Conservation (phyloP, 1,140 invertebrate species). For the Batillaria attramentaria region DNA sequence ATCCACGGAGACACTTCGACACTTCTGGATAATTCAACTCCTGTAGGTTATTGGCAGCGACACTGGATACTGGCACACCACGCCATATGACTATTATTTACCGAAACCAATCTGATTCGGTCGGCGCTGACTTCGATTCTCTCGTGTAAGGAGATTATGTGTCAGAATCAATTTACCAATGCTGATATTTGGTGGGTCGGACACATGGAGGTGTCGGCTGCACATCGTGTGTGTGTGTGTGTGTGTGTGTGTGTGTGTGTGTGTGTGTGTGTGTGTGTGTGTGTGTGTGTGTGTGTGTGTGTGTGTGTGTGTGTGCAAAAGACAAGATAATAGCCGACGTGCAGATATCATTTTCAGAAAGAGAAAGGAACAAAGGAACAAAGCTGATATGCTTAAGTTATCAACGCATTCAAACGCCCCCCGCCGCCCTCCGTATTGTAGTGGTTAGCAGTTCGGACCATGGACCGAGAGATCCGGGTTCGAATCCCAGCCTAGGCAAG, state of each 20-base stretch:
- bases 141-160: background rate
- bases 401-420: background rate
- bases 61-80: background rate
- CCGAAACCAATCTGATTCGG: background rate
- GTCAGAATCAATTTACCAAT: background rate
- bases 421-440: background rate
- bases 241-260: constrained; percentile 2
- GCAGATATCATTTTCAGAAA: background rate
- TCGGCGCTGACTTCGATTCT: background rate
- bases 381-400: background rate
- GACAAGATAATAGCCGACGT: background rate
- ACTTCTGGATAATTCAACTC: too few relatives aligned
- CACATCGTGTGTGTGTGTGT: background rate
- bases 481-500: background rate
- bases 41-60: too few relatives aligned
- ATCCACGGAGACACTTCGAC: too few relatives aligned
- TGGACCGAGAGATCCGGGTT: background rate
- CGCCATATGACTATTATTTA: background rate
- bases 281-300: too few relatives aligned
- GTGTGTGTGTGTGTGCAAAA: constrained; percentile 1
- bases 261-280: background rate
- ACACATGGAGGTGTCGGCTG: background rate
- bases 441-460: background rate
- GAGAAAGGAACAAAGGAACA: background rate
- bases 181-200: background rate